Conservation (phyloP, 2,888 invertebrate genomes). For the Coleophora deauratella region DNA sequence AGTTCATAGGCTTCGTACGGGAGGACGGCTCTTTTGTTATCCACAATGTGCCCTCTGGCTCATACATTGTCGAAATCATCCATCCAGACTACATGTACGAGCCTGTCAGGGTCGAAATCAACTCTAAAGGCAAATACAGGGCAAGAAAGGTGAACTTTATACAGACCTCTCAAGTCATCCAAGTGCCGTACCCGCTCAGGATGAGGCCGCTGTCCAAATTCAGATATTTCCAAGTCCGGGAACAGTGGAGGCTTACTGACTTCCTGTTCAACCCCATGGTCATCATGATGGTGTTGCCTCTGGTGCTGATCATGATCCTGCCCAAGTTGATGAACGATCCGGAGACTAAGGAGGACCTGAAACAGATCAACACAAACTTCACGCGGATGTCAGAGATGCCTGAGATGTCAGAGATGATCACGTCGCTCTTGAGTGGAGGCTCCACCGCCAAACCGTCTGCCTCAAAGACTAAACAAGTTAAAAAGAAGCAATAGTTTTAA, state of each 20-base stretch:
- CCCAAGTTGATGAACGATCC: conserved; percentile 99
- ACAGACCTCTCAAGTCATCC: conserved; percentile 91
- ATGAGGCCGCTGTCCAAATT: conserved; percentile 87
- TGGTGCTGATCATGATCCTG: conserved; percentile 91
- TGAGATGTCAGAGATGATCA: conserved; percentile 96
- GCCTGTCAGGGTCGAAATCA: conserved; percentile 96
- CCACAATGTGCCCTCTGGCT: conserved; percentile 91
- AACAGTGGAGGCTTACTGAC: conserved; percentile 98
- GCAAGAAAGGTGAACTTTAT: conserved; percentile 96
- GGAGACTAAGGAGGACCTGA: conserved; percentile 96
- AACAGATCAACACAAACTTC: conserved; percentile 85
- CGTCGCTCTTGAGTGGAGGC: conserved; percentile 87
- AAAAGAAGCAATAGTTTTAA: conserved; percentile 55
- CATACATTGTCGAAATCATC: conserved; percentile 93
- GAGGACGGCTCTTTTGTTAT: conserved; percentile 94
- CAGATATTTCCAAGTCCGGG: conserved; percentile 93
- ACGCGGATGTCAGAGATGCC: conserved; percentile 91
- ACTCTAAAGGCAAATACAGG: conserved; percentile 96
- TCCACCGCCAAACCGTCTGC: conserved; percentile 59
- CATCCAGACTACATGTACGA: conserved; percentile 95
- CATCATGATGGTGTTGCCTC: conserved; percentile 96
- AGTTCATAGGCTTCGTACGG: conserved; percentile 89
- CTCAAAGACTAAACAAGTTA: conserved; percentile 61
- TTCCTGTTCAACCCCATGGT: conserved; percentile 98
- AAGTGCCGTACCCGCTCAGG: conserved; percentile 93